A percentile compares a stretch with the other conserved stretches of the same genome.
Evolutionary conservation across 2,888 invertebrate species (phyloP).

Genomic region (Gerris lacustris): DNA sequence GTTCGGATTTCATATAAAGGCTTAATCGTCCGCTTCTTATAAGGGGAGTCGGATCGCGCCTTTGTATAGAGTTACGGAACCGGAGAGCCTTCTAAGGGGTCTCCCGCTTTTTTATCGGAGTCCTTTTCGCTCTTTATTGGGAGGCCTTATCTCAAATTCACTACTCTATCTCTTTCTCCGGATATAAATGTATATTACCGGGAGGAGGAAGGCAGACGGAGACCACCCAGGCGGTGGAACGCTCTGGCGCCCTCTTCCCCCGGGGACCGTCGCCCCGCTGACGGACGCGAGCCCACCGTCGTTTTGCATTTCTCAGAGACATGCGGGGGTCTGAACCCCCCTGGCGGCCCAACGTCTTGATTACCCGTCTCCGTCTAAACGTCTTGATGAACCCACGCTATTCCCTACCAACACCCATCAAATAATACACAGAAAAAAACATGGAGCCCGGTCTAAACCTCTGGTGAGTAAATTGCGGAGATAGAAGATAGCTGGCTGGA

Average conservation of each 20-base stretch:
- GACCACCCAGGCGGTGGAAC: neutral
- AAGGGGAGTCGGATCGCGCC: neutral
- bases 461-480: too few species aligned
- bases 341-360: neutral
- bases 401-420: too few species aligned
- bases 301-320: neutral
- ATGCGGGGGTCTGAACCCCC: neutral
- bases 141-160: neutral
- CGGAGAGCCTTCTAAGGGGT: neutral
- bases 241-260: neutral
- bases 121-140: slow-evolving; percentile 1
- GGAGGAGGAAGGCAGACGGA: neutral
- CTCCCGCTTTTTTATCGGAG: neutral
- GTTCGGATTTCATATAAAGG: neutral
- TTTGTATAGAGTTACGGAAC: neutral
- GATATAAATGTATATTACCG: neutral
- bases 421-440: too few species aligned
- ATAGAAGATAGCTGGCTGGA: too few species aligned
- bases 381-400: too few species aligned
- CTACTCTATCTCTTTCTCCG: neutral
- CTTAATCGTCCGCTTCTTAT: neutral
- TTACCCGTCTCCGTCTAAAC: too few species aligned
- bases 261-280: neutral
- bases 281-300: slow-evolving; percentile 2
- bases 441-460: too few species aligned